Evolutionary conservation across 2,888 invertebrate genomes (phyloP).

Genomic region (Limnephilus marmoratus): DNA sequence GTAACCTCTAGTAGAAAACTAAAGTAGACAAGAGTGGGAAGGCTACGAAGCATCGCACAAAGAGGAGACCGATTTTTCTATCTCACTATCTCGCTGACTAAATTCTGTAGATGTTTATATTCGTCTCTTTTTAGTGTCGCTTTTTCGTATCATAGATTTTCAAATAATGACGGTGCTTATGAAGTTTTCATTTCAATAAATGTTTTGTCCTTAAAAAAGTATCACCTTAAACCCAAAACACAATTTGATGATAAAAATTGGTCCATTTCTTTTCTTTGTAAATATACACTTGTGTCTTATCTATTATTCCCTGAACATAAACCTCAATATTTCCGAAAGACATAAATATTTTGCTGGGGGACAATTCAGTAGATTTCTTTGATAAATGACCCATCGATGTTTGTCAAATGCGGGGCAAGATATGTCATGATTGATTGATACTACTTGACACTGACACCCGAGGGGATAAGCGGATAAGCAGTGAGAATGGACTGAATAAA

Average conservation of each 20-base stretch:
- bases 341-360: not conserved
- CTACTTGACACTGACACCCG: not conserved
- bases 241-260: not conserved
- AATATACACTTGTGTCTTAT: not conserved
- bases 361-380: constrained; percentile 4
- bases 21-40: too few relatives aligned
- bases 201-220: too few relatives aligned
- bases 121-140: too few relatives aligned
- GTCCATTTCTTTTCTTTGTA: not conserved
- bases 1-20: too few relatives aligned
- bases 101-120: too few relatives aligned
- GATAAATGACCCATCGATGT: constrained; percentile 26
- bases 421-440: constrained; percentile 8
- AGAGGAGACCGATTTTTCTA: too few relatives aligned
- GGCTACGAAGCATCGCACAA: too few relatives aligned
- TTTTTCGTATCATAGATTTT: too few relatives aligned
- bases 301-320: not conserved
- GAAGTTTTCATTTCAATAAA: too few relatives aligned
- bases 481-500: constrained; percentile 6
- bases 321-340: not conserved
- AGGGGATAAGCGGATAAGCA: not conserved
- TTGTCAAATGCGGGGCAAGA: not conserved
- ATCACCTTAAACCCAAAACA: too few relatives aligned
- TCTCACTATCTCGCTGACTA: too few relatives aligned
- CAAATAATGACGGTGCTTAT: too few relatives aligned